Base-by-base conservation (phyloP, 1,140 invertebrate species). In the Cepaea nemoralis region DNA sequence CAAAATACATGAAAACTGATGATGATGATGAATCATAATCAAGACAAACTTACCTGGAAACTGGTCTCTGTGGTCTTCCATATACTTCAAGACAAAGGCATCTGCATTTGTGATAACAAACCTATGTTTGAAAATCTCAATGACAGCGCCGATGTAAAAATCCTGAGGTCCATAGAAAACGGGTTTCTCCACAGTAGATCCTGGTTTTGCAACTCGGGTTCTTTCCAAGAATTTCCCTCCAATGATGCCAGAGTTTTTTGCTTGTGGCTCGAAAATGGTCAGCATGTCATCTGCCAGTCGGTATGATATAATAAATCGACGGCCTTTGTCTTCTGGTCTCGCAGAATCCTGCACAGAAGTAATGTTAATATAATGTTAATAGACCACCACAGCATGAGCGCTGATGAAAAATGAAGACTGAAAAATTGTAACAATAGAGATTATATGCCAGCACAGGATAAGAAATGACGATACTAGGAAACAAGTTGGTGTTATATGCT, bases 241-340 rank as follows among this genome's bases (percentile, higher is more conserved):
- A 77, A 91, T 89, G 77, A 92, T 91, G 40, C 91, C 91, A 31
- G 90, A 91, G 83, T 92, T 92, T 55, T 88, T 83, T 27, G 90
- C 88, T 2, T 89, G 90, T 37, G 91, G 90, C 82, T 92, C 91
- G 77, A 91, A 92, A 75, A 92, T 89, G 19, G 87, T 90, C 82
- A 92, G 88, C 90, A 91, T 92, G 83, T 92, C 91, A 80, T 92
- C 90, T 22, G 90, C 88, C 19, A 92, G 86, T n/a, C 88, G 84
- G 82, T 92, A 92, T 24, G 88, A 88, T 35, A 92, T 87, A 70
- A 92, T 91, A 84, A 92, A 92, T 31, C 90, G 83, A n/a, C 91
- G 86, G n/a, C 88, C 88, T 69, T 86, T 87, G 83, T 91, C 89
- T 73, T 91, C 91, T 69, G 89, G 88, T 66, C 87, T 84, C 19